Conservation (phyloP, 2,888 invertebrate species). For the Thysanoteuthis rhombus region DNA sequence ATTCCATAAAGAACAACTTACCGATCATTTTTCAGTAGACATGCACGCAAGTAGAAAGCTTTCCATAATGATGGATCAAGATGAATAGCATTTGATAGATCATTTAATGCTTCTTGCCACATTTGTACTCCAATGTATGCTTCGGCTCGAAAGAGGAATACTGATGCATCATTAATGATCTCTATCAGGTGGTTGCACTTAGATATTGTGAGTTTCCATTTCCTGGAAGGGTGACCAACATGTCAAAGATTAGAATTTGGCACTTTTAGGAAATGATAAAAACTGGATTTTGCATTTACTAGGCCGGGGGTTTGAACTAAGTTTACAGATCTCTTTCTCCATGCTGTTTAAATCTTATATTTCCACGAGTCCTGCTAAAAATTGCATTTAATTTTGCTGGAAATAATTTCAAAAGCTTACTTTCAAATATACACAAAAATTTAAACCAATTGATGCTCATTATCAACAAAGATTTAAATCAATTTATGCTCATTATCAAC, state of each 20-base stretch:
- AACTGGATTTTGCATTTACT: too few species aligned
- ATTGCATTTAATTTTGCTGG: too few species aligned
- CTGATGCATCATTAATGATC: conserved; percentile 53
- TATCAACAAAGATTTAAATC: too few species aligned
- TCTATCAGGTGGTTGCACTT: conserved; percentile 66
- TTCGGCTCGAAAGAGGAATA: conserved; percentile 62
- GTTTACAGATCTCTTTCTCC: too few species aligned
- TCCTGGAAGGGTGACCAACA: not conserved
- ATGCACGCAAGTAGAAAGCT: conserved; percentile 66
- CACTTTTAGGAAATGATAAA: not conserved
- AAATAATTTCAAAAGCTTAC: too few species aligned
- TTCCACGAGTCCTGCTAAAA: too few species aligned
- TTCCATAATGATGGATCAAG: conserved; percentile 64
- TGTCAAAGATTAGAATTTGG: not conserved
- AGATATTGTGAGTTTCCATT: conserved; percentile 64
- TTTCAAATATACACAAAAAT: too few species aligned
- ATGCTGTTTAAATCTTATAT: too few species aligned
- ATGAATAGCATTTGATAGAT: conserved; percentile 66
- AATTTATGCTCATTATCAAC: too few species aligned
- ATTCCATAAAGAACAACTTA: not conserved
- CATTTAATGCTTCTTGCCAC: conserved; percentile 64
- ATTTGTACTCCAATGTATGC: conserved; percentile 61
- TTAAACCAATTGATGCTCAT: too few species aligned
- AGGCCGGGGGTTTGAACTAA: too few species aligned
- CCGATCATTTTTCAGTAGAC: conserved; percentile 59